These are phyloP conservation scores for Calidris pugnax DNA, from an alignment of 2,113 vertebrate genomes.

Conservation along the genomic window DNA sequence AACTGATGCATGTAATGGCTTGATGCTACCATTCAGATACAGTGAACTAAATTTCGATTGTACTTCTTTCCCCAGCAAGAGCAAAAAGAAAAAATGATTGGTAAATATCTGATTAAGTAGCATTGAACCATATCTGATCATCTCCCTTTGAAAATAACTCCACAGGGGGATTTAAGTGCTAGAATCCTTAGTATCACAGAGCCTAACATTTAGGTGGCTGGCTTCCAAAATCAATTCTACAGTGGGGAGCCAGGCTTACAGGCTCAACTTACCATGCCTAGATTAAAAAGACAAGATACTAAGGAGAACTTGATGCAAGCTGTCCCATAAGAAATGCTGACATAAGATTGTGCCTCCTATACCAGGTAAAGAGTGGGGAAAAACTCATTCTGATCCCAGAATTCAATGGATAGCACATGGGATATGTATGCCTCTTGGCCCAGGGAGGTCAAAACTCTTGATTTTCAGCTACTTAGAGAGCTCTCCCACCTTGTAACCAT, in stretches of 20 bases:
- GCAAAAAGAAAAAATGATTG: background rate
- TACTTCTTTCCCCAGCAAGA: background rate
- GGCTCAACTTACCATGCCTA: background rate
- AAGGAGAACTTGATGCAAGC: background rate
- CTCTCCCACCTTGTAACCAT: background rate
- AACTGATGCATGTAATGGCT: background rate
- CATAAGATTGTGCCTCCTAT: background rate
- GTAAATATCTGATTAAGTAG: conserved; percentile 23
- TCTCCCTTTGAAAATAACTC: conserved; percentile 1
- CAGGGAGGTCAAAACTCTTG: background rate
- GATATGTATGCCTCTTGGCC: background rate
- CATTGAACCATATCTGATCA: background rate
- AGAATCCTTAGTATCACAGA: background rate
- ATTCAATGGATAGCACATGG: background rate
- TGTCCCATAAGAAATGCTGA: background rate
- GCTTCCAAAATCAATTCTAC: conserved; percentile 27
- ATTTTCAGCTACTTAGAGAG: background rate
- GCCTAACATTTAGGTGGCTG: background rate
- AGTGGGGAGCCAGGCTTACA: background rate
- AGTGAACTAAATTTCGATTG: background rate
- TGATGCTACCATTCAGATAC: background rate
- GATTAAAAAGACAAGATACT: background rate
- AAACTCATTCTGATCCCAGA: background rate
- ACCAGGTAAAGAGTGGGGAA: background rate
- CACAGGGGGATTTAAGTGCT: background rate